phyloP scores from a whole-genome alignment of 2,113 vertebrate genomes.

The Quiscalus mexicanus region DNA sequence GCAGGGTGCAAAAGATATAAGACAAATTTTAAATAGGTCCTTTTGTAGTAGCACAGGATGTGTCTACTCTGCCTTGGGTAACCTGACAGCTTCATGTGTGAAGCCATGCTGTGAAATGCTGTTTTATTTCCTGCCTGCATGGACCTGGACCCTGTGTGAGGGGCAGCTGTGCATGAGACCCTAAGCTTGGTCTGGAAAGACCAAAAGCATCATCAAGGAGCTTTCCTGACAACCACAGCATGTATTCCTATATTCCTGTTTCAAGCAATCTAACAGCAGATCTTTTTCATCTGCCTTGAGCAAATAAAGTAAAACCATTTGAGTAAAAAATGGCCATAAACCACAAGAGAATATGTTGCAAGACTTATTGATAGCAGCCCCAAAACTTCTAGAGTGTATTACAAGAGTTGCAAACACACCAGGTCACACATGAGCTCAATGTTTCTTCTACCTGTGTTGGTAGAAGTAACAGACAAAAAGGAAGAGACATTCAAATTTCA shows the following conservation, averaged over 20 bases:
- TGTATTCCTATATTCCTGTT: not conserved
- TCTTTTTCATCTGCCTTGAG: not conserved
- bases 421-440: not conserved
- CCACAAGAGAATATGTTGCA: not conserved
- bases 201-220: not conserved
- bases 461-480: slow-evolving; percentile 45
- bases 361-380: not conserved
- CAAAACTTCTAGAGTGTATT: not conserved
- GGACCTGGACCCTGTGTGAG: not conserved
- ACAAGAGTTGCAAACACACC: not conserved
- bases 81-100: not conserved
- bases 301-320: not conserved
- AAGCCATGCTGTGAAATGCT: not conserved
- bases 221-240: not conserved
- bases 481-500: slow-evolving; percentile 51
- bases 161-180: not conserved
- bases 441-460: not conserved
- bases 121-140: not conserved
- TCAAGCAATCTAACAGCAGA: not conserved
- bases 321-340: slow-evolving; percentile 16
- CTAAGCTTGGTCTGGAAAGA: not conserved
- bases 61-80: not conserved
- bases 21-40: not conserved
- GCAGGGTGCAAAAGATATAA: not conserved
- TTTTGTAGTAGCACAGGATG: not conserved